A percentile compares a stretch with the other conserved stretches of the same genome.
Evolutionary conservation across 2,113 vertebrate genomes (phyloP).

Genomic region (Saiga tatarica): DNA sequence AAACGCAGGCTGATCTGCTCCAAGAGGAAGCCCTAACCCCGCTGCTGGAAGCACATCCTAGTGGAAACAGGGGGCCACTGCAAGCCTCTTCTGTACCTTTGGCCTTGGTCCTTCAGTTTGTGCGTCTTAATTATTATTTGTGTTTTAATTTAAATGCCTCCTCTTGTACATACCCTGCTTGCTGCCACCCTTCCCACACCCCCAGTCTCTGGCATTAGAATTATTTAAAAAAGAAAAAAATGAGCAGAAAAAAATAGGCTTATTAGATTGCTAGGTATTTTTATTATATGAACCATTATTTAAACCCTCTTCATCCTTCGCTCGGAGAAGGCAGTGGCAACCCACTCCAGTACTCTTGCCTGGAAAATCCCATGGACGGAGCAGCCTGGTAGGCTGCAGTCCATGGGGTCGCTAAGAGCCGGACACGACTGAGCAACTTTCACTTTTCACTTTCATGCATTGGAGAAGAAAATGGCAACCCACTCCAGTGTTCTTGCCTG

Average conservation of each 20-base stretch:
- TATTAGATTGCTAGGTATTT: conserved; percentile 31
- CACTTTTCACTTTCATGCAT: too few species aligned
- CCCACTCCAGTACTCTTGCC: too few species aligned
- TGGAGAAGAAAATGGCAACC: too few species aligned
- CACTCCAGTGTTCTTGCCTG: too few species aligned
- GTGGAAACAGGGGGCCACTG: not conserved
- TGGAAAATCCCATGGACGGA: too few species aligned
- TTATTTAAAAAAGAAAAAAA: conserved; percentile 61
- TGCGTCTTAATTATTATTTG: conserved; percentile 77
- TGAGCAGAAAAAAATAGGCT: not conserved
- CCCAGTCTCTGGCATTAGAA: conserved; percentile 35
- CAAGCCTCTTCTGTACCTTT: not conserved
- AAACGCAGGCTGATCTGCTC: conserved; percentile 84
- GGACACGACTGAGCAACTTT: too few species aligned
- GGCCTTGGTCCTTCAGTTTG: conserved; percentile 17
- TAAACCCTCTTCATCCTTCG: conserved; percentile 40
- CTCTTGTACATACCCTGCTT: conserved; percentile 60
- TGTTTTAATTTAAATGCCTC: conserved; percentile 75
- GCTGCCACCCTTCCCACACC: not conserved
- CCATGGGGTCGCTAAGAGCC: too few species aligned
- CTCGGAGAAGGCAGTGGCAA: not conserved
- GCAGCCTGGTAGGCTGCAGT: too few species aligned
- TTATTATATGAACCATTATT: conserved; percentile 67
- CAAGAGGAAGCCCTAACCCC: conserved; percentile 86
- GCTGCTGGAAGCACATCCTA: not conserved